Base-by-base conservation (phyloP, 2,888 invertebrate genomes). In the Automeris io region DNA sequence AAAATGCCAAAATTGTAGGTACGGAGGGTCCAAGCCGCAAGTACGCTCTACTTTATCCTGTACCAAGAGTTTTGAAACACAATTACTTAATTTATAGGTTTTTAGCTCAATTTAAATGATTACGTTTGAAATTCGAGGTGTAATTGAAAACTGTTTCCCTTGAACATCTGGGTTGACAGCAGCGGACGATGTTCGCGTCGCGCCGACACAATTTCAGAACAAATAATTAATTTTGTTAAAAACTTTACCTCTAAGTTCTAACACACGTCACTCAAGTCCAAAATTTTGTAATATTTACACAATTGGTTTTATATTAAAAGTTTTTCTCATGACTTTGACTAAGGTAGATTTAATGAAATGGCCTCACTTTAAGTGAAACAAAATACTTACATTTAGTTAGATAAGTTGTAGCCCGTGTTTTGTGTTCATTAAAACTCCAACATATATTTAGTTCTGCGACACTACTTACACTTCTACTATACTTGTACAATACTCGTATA, bases 121-220 rank as follows among this genome's bases (percentile, higher is more conserved):
- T 37, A 54, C 52, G 39, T 48, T 43, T 45, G 47, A 51, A 57
- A 52, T 57, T 56, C 44, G 43, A 54, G 47, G 50, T 58, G 56
- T 70, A 70, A 73, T 71, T 72, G 68, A 70, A 74, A 66, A 64
- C 58, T 54, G 65, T 70, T 71, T 64, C 63, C n/a, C 60, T 67
- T 59, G 59, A 61, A 70, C 70, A 73, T 74, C 77, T 70, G 72
- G 55, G 56, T 62, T 69, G 67, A 71, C 71, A 66, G 66, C 59
- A 42, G 40, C 35, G 43, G 46, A 54, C 54, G 61, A 54, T 47
- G 49, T 51, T 53, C 41, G 43, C 52, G 48, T 47, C 54, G 46
- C 51, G 46, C 51, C 52, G 46, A 59, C 57, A 49, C 63, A 61
- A 63, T 66, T 71, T 63, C 47, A 54, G 51, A 71, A 69, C 65